Conservation (phyloP, 2,113 vertebrate species). For the Origma solitaria region DNA sequence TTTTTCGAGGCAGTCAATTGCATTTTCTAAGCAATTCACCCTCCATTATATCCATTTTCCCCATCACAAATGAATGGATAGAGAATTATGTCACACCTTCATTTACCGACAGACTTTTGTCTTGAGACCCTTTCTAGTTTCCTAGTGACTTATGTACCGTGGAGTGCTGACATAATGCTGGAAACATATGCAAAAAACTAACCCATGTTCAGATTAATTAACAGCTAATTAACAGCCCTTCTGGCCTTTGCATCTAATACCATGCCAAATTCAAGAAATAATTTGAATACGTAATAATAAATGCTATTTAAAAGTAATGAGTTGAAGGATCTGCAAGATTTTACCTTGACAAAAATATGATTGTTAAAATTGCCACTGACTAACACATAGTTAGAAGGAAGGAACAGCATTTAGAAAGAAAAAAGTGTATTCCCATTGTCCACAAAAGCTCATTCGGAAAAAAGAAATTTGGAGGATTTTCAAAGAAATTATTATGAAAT, state of each 20-base stretch:
- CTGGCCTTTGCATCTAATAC: slow-evolving; percentile 20
- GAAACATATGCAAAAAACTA: not conserved
- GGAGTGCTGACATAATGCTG: not conserved
- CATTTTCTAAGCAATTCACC: not conserved
- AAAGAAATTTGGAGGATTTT: not conserved
- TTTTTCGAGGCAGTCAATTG: not conserved
- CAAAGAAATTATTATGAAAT: not conserved
- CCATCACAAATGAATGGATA: not conserved
- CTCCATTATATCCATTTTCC: not conserved
- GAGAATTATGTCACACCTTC: not conserved
- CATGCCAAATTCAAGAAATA: slow-evolving; percentile 12
- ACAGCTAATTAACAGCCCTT: slow-evolving; percentile 39
- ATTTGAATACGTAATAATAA: slow-evolving; percentile 7
- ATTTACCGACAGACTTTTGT: not conserved
- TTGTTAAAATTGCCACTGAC: not conserved
- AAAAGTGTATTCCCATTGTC: not conserved
- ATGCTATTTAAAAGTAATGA: slow-evolving; percentile 22
- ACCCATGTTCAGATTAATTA: slow-evolving; percentile 2
- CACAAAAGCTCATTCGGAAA: not conserved
- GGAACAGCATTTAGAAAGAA: not conserved
- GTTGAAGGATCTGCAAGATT: not conserved
- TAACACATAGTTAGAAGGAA: not conserved
- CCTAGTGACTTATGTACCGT: not conserved
- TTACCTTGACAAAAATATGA: slow-evolving; percentile 14
- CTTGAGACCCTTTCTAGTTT: not conserved